Evolutionary conservation across 1,140 invertebrate species (phyloP), one percentile per base, ranked within the genome.

Genomic region (Papilio aristodemus): DNA sequence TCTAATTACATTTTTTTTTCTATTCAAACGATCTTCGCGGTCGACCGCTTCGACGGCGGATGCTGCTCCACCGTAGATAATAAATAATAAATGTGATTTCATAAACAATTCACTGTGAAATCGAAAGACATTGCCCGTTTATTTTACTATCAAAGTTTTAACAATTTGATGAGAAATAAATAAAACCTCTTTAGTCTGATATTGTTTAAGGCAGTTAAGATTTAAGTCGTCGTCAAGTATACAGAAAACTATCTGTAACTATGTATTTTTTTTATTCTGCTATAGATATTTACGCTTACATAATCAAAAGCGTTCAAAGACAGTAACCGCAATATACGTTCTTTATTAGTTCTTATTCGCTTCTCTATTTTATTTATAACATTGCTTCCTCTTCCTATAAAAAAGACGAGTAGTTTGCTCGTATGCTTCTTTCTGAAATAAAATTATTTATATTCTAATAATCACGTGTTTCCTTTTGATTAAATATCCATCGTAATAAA

Each of bases 81-180:
- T 60, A 36, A 46, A 67, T 70, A 71, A 71, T 71, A 60, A 71
- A 71, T 71, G 63, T 67, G 57, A 71, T 71, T 71, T 71, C 62
- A 71, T 64, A 57, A 67, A 59, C 62, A 59, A 67, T 62, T 50
- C 14, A 54, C 25, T 60, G 57, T 64, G 62, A 64, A 64, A 64
- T 64, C 62, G 27, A 64, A 64, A 64, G 62, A 64, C 39, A 43
- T 27, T 43, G 62, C 25, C 38, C 5, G 62, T 64, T 64, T 41
- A 64, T 43, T 64, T 32, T 64, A 41, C 62, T 27, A 64, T 64
- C 37, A 25, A n/a, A 64, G 11, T 19, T 43, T 54, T 32, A 32
- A 32, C 27, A 54, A 27, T 64, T 13, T 43, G 38, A 64, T 64
- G 62, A 64, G 32, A 62, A 22, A 62, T 7, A 39, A 62, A 62